These are phyloP conservation scores for Synergus umbraculus DNA, from an alignment of 2,888 invertebrate genomes.

Conservation along the genomic window DNA sequence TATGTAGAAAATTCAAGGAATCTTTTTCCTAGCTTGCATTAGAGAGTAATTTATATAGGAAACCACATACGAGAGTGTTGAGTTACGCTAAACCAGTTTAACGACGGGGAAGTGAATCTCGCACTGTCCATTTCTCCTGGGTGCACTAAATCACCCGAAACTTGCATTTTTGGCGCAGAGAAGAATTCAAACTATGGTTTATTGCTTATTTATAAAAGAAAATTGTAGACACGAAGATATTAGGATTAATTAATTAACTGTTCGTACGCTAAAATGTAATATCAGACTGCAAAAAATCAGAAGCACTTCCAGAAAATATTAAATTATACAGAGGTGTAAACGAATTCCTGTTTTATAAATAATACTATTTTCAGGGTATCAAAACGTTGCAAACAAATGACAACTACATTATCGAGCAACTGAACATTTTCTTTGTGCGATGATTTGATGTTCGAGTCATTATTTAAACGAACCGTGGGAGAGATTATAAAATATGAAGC, in stretches of 20 bases:
- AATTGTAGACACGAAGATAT: too few relatives aligned
- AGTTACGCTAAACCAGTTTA: slow-evolving; percentile 5
- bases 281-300: too few relatives aligned
- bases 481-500: slow-evolving; percentile 8
- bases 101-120: neutral
- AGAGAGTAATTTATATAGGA: slow-evolving; percentile 2
- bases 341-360: neutral
- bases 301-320: too few relatives aligned
- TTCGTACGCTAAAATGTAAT: too few relatives aligned
- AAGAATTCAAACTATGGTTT: neutral
- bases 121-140: neutral
- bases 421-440: neutral
- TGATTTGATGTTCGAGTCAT: neutral
- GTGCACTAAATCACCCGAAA: neutral
- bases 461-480: neutral
- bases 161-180: neutral
- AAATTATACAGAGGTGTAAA: too few relatives aligned
- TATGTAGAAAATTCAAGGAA: neutral
- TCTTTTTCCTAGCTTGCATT: neutral
- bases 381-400: too few relatives aligned
- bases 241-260: too few relatives aligned
- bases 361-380: too few relatives aligned
- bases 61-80: neutral
- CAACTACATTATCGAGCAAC: too few relatives aligned
- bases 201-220: neutral